Conservation (phyloP, 2,797 vertebrate species). For the Prionace glauca region DNA sequence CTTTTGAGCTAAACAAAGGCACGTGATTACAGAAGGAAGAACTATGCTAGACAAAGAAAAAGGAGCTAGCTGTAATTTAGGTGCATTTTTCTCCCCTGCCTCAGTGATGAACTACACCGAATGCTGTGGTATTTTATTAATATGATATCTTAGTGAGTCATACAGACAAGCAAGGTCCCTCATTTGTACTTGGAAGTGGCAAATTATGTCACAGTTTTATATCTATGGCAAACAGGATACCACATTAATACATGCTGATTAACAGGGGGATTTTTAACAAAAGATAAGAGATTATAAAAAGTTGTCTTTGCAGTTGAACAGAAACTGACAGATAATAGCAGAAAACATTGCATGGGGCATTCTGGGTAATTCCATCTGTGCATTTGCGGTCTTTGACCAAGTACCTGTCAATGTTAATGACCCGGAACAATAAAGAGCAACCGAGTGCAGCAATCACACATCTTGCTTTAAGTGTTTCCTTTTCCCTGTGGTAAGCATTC, state of each 20-base stretch:
- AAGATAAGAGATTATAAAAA: conserved; percentile 26
- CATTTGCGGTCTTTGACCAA: conserved; percentile 18
- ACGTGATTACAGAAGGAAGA: background rate
- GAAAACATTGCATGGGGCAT: background rate
- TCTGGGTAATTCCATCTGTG: conserved; percentile 10
- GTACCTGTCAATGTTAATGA: conserved; percentile 23
- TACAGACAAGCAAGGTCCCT: background rate
- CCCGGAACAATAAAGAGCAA: conserved; percentile 28
- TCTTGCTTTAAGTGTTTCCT: conserved; percentile 20
- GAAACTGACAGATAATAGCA: background rate
- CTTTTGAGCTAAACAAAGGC: background rate
- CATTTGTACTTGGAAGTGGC: background rate
- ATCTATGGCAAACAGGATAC: background rate
- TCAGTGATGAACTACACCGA: background rate
- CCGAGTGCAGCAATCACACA: background rate
- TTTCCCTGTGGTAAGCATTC: conserved; percentile 70
- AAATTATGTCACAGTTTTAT: background rate
- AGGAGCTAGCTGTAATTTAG: background rate
- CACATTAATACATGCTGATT: background rate
- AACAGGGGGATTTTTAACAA: background rate
- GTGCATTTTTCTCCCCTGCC: background rate
- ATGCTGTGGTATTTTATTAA: background rate
- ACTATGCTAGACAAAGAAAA: background rate
- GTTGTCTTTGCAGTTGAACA: background rate
- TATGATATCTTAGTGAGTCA: background rate